Base-by-base conservation (phyloP, 2,113 vertebrate genomes). In the Thunnus maccoyii region DNA sequence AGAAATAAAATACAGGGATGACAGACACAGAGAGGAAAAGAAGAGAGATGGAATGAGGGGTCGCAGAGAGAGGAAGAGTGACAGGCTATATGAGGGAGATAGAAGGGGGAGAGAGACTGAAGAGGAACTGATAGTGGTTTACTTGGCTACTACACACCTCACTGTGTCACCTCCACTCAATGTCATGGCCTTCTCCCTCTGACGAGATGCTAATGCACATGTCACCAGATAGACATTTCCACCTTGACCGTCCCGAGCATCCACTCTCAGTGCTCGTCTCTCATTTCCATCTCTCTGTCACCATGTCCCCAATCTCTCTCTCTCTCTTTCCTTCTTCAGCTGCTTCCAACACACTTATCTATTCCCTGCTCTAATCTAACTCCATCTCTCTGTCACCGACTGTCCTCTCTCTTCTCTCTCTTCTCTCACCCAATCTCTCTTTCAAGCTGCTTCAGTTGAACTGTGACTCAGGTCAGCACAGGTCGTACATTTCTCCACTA, bases 121-220 rank as follows among this genome's bases (percentile, higher is more conserved):
- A 56, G 47, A 72, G 36, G 36, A 51, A 75, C 60, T 69, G 73
- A 78, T 72, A 69, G 80, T 66, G 85, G 82, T 70, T 84, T 84
- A 71, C 73, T 79, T 75, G 36, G 76, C 76, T 57, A 68, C 76
- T 55, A 47, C 69, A 85, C 75, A 73, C 83, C 72, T 70, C 57
- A 58, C 51, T 30, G 44, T 76, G 89, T 89, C 84, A 79, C 79
- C 78, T 74, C 75, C 78, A 54, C 47, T 93, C 88, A 91, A 71
- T 83, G 81, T 90, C 88, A 80, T 25, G 25, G 74, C 73, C 76
- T 71, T 75, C 78, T 78, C 71, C 74, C 5, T 61, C 66, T 78
- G 83, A 86, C 66, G 63, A 83, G 68, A 91, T 89, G 86, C 80
- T 90, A 91, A 89, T 91, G 88, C 84, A 89, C 82, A 85, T 90